These are phyloP conservation scores for Amphilophus citrinellus DNA, from an alignment of 2,113 vertebrate species.

Conservation along the genomic window DNA sequence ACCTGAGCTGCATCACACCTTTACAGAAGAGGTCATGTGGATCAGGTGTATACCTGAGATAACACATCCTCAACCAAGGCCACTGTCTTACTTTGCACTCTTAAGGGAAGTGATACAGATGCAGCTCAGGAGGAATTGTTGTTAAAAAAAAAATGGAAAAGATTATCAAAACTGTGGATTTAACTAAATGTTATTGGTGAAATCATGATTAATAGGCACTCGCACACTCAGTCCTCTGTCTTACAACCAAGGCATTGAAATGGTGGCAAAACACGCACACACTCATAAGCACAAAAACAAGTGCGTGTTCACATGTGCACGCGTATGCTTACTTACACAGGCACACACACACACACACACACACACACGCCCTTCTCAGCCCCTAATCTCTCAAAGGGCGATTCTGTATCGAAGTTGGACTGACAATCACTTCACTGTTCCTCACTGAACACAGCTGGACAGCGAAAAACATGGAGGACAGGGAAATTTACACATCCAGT, in stretches of 20 bases:
- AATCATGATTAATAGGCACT: slow-evolving; percentile 50
- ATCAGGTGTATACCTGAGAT: not conserved
- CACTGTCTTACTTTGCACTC: not conserved
- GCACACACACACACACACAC: slow-evolving; percentile 2
- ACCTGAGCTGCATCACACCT: not conserved
- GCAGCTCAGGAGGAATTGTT: not conserved
- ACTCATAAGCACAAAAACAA: slow-evolving; percentile 31
- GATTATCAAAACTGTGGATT: slow-evolving; percentile 37
- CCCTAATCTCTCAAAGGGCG: slow-evolving; percentile 76
- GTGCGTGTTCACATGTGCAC: slow-evolving; percentile 6
- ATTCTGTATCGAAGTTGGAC: slow-evolving; percentile 74
- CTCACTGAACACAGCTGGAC: slow-evolving; percentile 79
- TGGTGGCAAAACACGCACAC: slow-evolving; percentile 57
- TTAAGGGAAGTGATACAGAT: not conserved
- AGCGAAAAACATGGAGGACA: slow-evolving; percentile 62
- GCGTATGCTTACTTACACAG: not conserved
- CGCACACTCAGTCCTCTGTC: slow-evolving; percentile 60
- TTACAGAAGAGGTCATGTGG: not conserved
- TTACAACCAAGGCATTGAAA: slow-evolving; percentile 77
- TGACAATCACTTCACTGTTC: slow-evolving; percentile 82
- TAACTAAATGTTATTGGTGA: slow-evolving; percentile 46
- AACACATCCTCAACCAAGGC: not conserved
- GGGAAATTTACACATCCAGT: slow-evolving; percentile 63
- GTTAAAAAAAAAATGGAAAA: accelerated
- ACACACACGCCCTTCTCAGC: slow-evolving; percentile 37